phyloP scores from a whole-genome alignment of 2,797 vertebrate genomes.

The Myotis planiceps region DNA sequence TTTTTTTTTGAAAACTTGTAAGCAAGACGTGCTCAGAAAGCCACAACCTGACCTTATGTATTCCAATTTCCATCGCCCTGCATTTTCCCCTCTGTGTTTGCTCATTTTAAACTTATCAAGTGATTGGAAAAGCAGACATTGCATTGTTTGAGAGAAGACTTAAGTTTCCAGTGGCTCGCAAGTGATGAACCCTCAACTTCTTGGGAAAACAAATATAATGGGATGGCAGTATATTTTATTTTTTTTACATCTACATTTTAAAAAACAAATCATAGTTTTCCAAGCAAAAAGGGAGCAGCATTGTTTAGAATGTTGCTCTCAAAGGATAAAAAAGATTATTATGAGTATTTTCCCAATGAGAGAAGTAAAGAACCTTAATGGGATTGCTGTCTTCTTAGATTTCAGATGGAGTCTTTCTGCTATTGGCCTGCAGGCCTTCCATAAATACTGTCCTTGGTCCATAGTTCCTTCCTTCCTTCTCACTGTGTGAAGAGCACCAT shows the following conservation, averaged over 20 bases:
- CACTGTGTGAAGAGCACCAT: not conserved
- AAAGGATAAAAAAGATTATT: conserved; percentile 63
- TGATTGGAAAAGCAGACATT: conserved; percentile 78
- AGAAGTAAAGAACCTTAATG: conserved; percentile 40
- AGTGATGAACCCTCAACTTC: not conserved
- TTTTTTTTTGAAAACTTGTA: conserved; percentile 77
- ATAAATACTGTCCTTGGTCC: conserved; percentile 53
- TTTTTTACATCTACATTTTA: conserved; percentile 73
- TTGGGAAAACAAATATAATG: conserved; percentile 39
- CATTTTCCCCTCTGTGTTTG: conserved; percentile 71
- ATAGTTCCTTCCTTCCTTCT: conserved; percentile 16
- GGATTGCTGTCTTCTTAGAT: conserved; percentile 24
- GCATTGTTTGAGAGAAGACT: conserved; percentile 64
- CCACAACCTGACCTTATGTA: conserved; percentile 51
- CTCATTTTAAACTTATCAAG: conserved; percentile 62
- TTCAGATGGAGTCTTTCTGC: conserved; percentile 47
- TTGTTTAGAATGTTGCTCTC: conserved; percentile 76
- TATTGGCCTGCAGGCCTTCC: conserved; percentile 44
- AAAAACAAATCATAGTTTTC: conserved; percentile 70
- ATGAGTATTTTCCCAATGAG: conserved; percentile 39
- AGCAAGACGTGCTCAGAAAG: conserved; percentile 68
- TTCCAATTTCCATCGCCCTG: conserved; percentile 53
- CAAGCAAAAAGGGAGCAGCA: conserved; percentile 50
- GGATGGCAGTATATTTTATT: conserved; percentile 74
- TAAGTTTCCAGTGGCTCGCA: not conserved